Evolutionary conservation across 1,140 invertebrate species (phyloP), one percentile per base, ranked within the genome.

Genomic region (Tetragonula clypearis): DNA sequence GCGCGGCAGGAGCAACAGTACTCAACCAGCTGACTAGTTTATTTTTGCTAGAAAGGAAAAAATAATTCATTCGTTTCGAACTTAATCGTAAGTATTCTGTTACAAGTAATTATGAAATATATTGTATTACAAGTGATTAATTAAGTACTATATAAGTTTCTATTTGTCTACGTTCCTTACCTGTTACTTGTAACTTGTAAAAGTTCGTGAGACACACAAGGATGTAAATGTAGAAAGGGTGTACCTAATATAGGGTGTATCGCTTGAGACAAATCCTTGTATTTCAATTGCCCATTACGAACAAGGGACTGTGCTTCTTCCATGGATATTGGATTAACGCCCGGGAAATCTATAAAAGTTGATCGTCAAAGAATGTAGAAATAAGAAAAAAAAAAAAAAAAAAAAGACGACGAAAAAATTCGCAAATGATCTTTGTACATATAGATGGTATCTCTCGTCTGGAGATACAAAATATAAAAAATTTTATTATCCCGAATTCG

Each of bases 21-120:
- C 94, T 95, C 53, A 95, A 78, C 94, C 94, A 95, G 75, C 94
- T 95, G 71, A 95, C 92, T 69, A 95, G 87, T 91, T 93, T 93
- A 82, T 95, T 95, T 75, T 92, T 92, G 84, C 94, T 95, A 84
- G 68, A 94, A 88, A n/a, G 23, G 65, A 41, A n/a, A 21, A 23
- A 71, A 30, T 30, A n/a, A 14, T 71, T 76, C 14, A 41, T 41
- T 73, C 23, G 9, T 55, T 19, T 41, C 5, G 3, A 8, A 2
- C n/a, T 26, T 26, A 49, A 62, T n/a, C 5, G 8, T 26, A 30
- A n/a, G 23, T 53, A 21, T 30, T 30, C 4, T 6, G 3, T 4
- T 35, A 35, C 1, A 30, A 30, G 30, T 30, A 30, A 30, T 30
- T 30, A 30, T 30, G 1, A 30, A 30, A 30, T 30, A 30, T 30